phyloP scores from a whole-genome alignment of 2,113 vertebrate species.

The Thunnus thynnus region DNA sequence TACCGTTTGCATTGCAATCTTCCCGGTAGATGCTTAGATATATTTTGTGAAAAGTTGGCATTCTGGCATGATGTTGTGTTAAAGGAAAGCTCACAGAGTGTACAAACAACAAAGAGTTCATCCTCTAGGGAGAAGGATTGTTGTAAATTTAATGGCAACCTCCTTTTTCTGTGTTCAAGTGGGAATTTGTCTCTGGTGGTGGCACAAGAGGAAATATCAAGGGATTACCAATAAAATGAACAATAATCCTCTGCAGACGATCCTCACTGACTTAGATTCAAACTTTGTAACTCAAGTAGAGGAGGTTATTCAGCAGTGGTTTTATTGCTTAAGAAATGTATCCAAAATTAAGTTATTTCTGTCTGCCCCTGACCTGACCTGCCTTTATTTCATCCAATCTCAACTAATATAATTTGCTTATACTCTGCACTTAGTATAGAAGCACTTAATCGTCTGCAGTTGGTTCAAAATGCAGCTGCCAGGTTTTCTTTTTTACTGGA shows the following conservation, averaged over 20 bases:
- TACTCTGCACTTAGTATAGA: constrained; percentile 31
- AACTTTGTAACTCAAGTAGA: constrained; percentile 24
- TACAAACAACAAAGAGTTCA: background rate
- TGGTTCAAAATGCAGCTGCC: constrained; percentile 26
- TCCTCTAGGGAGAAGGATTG: background rate
- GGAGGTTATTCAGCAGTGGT: background rate
- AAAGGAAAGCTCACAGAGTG: background rate
- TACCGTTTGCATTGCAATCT: too few relatives aligned
- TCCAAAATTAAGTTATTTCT: constrained; percentile 53
- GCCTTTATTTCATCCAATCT: constrained; percentile 41
- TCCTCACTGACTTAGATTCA: background rate
- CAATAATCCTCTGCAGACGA: background rate
- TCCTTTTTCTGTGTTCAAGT: background rate
- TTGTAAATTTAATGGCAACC: background rate
- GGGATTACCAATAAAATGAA: background rate
- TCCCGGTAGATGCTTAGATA: background rate
- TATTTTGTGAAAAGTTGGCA: background rate
- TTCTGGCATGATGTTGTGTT: background rate
- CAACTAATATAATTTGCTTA: constrained; percentile 42
- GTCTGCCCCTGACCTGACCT: constrained; percentile 41
- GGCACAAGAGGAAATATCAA: background rate
- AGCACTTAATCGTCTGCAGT: constrained; percentile 39
- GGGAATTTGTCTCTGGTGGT: background rate
- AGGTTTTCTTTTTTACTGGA: constrained; percentile 21
- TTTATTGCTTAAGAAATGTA: constrained; percentile 51